A percentile compares a stretch with the other conserved stretches of the same genome.
phyloP scores from a whole-genome alignment of 2,888 invertebrate species.

The Drosophila histrio region DNA sequence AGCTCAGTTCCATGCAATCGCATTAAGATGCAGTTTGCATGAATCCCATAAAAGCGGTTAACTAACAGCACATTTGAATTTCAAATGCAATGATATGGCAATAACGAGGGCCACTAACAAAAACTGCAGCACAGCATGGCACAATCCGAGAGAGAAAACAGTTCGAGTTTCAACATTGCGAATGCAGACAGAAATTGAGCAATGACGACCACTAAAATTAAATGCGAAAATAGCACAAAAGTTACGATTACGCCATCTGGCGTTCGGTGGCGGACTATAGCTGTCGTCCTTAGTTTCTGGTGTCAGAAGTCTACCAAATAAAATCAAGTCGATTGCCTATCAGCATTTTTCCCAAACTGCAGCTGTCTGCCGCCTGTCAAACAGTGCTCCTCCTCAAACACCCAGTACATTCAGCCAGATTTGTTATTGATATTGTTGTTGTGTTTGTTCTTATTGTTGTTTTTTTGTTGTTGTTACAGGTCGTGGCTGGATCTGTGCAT shows the following conservation, averaged over 20 bases:
- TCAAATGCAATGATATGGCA: slow-evolving; percentile 60
- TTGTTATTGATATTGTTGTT: slow-evolving; percentile 22
- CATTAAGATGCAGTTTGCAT: slow-evolving; percentile 43
- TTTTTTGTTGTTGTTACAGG: slow-evolving; percentile 1
- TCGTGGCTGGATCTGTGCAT: neutral
- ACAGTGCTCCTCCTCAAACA: slow-evolving; percentile 1
- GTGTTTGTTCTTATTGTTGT: neutral
- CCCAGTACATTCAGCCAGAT: neutral
- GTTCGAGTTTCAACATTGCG: neutral
- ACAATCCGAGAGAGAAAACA: neutral
- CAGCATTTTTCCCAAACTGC: slow-evolving; percentile 67
- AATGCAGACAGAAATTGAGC: slow-evolving; percentile 33
- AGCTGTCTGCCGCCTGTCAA: slow-evolving; percentile 69
- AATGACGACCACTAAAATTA: slow-evolving; percentile 60
- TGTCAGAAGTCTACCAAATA: slow-evolving; percentile 46
- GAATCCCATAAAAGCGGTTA: slow-evolving; percentile 52
- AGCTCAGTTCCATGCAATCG: neutral
- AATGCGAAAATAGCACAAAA: slow-evolving; percentile 47
- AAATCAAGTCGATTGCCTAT: slow-evolving; percentile 74
- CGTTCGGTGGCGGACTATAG: slow-evolving; percentile 1
- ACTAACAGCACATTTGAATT: slow-evolving; percentile 69
- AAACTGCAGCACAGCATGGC: slow-evolving; percentile 12
- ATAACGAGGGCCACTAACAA: slow-evolving; percentile 40
- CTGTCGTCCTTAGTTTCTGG: slow-evolving; percentile 11
- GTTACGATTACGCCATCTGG: slow-evolving; percentile 48